phyloP scores from a whole-genome alignment of 2,888 invertebrate genomes.

The Arrhopalites spinosus region DNA sequence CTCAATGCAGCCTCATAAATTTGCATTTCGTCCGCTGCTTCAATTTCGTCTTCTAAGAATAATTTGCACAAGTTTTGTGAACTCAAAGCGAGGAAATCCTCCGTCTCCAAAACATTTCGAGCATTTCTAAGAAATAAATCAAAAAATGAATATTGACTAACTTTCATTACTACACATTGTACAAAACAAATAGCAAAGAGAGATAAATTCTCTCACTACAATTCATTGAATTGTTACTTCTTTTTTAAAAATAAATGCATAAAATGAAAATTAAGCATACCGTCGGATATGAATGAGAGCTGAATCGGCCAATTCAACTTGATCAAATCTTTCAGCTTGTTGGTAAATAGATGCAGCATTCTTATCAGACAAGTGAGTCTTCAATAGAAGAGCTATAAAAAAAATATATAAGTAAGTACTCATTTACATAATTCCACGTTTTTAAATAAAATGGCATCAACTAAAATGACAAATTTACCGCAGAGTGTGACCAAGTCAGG shows the following conservation, averaged over 20 bases:
- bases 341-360: constrained; percentile 35
- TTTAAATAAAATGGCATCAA: too few species aligned
- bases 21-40: constrained; percentile 36
- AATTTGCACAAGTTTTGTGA: constrained; percentile 21
- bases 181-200: too few species aligned
- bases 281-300: constrained; percentile 29
- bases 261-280: constrained; percentile 6
- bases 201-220: too few species aligned
- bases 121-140: constrained; percentile 24
- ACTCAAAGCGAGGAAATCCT: constrained; percentile 23
- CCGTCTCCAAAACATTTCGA: constrained; percentile 30
- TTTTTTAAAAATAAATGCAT: neutral
- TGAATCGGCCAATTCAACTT: constrained; percentile 33
- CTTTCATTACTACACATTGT: too few species aligned
- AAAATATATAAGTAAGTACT: too few species aligned
- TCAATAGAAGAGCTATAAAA: constrained; percentile 32
- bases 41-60: constrained; percentile 29
- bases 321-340: constrained; percentile 33
- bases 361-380: constrained; percentile 35
- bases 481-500: constrained; percentile 33
- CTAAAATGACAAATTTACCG: too few species aligned
- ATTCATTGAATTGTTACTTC: too few species aligned
- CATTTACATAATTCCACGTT: too few species aligned
- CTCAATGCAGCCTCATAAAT: constrained; percentile 31
- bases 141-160: neutral